Conservation (phyloP, 1,140 invertebrate species). For the Triops cancriformis region DNA sequence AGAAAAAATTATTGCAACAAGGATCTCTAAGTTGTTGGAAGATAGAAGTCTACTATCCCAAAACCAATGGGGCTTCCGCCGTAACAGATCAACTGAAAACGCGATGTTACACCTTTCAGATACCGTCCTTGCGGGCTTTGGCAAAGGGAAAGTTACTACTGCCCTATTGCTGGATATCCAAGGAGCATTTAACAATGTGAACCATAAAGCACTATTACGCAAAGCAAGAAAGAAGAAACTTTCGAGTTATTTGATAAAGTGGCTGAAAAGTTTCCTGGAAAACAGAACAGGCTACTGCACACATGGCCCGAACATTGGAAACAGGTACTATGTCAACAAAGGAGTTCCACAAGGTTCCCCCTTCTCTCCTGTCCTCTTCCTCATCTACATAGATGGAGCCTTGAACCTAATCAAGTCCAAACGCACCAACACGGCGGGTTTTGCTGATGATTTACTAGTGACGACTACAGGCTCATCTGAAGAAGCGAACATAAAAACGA, state of each 20-base stretch:
- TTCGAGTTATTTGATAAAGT: neutral
- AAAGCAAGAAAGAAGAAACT: neutral
- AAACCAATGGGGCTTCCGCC: slow-evolving; percentile 16
- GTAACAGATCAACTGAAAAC: neutral
- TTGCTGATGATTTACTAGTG: slow-evolving; percentile 19
- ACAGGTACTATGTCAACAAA: too few relatives aligned
- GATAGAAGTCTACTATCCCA: neutral
- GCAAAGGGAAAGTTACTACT: slow-evolving; percentile 17
- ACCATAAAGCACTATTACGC: neutral
- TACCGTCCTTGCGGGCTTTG: slow-evolving; percentile 5
- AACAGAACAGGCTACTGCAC: neutral
- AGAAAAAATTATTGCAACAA: slow-evolving; percentile 1
- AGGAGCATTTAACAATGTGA: too few relatives aligned
- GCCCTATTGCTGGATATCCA: slow-evolving; percentile 14
- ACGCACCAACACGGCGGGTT: neutral
- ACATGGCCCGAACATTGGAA: neutral
- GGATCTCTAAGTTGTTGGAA: slow-evolving; percentile 7
- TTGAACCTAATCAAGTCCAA: slow-evolving; percentile 10
- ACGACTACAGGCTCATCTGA: neutral
- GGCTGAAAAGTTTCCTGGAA: slow-evolving; percentile 17
- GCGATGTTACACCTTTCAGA: neutral
- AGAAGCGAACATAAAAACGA: slow-evolving; percentile 15
- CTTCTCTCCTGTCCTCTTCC: too few relatives aligned
- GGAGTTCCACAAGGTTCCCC: too few relatives aligned
- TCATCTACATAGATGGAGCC: too few relatives aligned